A percentile compares a stretch with the other conserved stretches of the same genome.
These are phyloP conservation scores for Malachius bipustulatus DNA, from an alignment of 2,888 invertebrate species.

Conservation along the genomic window DNA sequence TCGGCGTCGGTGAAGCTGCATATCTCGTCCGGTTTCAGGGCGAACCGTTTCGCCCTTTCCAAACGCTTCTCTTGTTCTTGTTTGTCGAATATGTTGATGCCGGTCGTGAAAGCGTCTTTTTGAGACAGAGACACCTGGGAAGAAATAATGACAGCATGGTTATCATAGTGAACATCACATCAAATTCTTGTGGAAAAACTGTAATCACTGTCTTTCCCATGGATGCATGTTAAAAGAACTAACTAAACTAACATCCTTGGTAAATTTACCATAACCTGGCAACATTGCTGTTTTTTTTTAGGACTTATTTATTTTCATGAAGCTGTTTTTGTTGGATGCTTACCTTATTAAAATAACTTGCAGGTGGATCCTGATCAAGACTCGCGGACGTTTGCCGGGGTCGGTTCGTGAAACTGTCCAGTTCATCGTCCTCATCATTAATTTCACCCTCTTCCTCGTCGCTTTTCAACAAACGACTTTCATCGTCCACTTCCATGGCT, in stretches of 20 bases:
- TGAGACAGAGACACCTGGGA: neutral
- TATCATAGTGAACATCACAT: conserved; percentile 4
- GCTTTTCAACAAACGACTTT: conserved; percentile 18
- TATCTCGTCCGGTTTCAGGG: conserved; percentile 37
- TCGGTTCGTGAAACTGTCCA: neutral
- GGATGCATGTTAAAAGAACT: too few species aligned
- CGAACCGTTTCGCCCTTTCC: conserved; percentile 47
- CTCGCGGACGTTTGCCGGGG: too few species aligned
- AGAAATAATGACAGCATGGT: neutral
- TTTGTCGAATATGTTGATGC: conserved; percentile 39
- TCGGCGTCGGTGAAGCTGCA: conserved; percentile 37
- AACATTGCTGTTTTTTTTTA: too few species aligned
- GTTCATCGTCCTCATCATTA: conserved; percentile 23
- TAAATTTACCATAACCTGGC: too few species aligned
- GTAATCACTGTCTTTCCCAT: too few species aligned
- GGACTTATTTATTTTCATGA: too few species aligned
- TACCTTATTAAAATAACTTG: too few species aligned
- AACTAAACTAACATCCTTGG: too few species aligned
- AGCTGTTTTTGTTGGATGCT: too few species aligned
- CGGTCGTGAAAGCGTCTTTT: conserved; percentile 37
- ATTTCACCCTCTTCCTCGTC: conserved; percentile 38
- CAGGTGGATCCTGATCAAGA: too few species aligned
- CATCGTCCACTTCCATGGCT: conserved; percentile 40
- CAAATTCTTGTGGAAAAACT: conserved; percentile 5
- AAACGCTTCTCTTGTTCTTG: conserved; percentile 41